Evolutionary conservation across 1,140 invertebrate species (phyloP).

Genomic region (Drosophila dunni): DNA sequence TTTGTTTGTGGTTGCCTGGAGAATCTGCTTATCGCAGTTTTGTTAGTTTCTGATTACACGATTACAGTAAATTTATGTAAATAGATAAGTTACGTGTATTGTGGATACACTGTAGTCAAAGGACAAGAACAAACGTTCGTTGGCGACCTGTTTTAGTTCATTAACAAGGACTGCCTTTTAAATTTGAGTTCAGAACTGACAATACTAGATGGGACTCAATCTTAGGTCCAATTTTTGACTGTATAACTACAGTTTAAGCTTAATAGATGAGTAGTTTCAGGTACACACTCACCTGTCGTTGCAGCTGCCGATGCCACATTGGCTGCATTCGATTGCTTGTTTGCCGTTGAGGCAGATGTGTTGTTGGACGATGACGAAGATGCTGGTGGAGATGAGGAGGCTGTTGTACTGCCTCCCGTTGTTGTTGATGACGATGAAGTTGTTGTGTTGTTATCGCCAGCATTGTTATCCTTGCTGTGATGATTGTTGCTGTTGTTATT

Average conservation of each 20-base stretch:
- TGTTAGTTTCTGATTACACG: conserved; percentile 11
- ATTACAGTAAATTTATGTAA: neutral
- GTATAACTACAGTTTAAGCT: too few species aligned
- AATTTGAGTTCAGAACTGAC: neutral
- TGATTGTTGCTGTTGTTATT: conserved; percentile 34
- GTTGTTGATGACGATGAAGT: conserved; percentile 22
- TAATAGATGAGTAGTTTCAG: too few species aligned
- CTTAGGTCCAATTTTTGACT: too few species aligned
- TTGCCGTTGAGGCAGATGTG: conserved; percentile 32
- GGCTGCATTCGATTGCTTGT: conserved; percentile 46
- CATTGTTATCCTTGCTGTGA: conserved; percentile 38
- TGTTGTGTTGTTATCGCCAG: conserved; percentile 32
- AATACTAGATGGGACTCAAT: too few species aligned
- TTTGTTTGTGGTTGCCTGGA: conserved; percentile 29
- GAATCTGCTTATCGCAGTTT: conserved; percentile 1
- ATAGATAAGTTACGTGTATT: neutral
- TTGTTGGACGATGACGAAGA: conserved; percentile 37
- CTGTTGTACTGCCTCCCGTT: conserved; percentile 18
- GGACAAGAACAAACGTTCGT: too few species aligned
- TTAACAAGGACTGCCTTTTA: neutral
- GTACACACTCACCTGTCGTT: conserved; percentile 56
- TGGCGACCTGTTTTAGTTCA: too few species aligned
- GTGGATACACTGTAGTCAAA: too few species aligned
- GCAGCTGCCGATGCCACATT: conserved; percentile 37
- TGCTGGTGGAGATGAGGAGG: conserved; percentile 24